Evolutionary conservation across 2,113 vertebrate genomes (phyloP), one percentile per base, ranked within the genome.

Genomic region (Tachysurus vachellii): DNA sequence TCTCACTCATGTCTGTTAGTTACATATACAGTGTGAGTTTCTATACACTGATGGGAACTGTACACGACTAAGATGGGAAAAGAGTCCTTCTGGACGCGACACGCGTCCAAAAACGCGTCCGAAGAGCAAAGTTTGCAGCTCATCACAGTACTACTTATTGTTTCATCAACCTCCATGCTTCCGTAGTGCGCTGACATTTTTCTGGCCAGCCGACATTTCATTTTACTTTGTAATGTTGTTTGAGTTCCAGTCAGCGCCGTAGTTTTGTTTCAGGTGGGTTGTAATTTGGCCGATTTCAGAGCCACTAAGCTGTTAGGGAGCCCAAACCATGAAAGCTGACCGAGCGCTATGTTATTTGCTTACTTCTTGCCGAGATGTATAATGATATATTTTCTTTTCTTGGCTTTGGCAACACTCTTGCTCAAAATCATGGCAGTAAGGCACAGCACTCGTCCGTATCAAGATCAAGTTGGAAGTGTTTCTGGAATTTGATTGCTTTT

Each of bases 201-300:
- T 31, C 16, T 28, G n/a, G n/a, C 50, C 75, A 54, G 75, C n/a
- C n/a, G 9, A 19, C 13, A 28, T 80, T 80, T 80, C 17, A 80
- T 80, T 57, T 80, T 80, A 56, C 77, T 80, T 57, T 36, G 54
- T 80, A 56, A 57, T 80, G n/a, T 80, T 57, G 53, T 80, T 80
- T 57, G 28, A 80, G 53, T 80, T 80, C 77, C 54, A 80, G 57
- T 80, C 77, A 80, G 77, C 16, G 53, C 77, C 21, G 53, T 31
- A 57, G 53, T 36, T 80, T 80, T 80, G 77, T 80, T 80, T 80
- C 77, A 57, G 54, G 77, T 80, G 77, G 77, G 77, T 21, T 80
- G 54, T 80, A 80, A 80, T 80, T 80, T 80, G 77, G 77, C 54
- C 53, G 28, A 21, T 57, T 80, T 57, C 54, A 36, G 77, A 57